A percentile compares a stretch with the other conserved stretches of the same genome.
phyloP scores from a whole-genome alignment of 2,888 invertebrate species.

The Anticlea derivata region DNA sequence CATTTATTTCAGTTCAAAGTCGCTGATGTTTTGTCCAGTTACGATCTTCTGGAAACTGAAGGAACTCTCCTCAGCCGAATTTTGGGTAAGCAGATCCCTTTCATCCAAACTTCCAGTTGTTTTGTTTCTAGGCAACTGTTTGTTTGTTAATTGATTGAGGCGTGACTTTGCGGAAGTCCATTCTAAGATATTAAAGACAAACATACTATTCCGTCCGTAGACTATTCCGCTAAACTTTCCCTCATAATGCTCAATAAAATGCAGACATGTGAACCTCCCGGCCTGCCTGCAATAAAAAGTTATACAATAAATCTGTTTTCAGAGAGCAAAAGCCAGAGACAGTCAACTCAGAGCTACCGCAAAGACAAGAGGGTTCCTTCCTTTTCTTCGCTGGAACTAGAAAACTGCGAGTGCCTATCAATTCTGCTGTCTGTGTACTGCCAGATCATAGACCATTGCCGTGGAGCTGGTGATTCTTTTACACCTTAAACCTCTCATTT shows the following conservation, averaged over 20 bases:
- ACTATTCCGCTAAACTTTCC: too few relatives aligned
- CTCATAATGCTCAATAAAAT: too few relatives aligned
- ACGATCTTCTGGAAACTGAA: constrained; percentile 35
- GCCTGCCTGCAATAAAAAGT: too few relatives aligned
- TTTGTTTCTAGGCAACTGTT: too few relatives aligned
- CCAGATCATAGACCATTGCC: constrained; percentile 85
- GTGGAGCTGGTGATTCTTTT: constrained; percentile 75
- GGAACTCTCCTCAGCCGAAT: constrained; percentile 32
- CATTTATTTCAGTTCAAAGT: constrained; percentile 22
- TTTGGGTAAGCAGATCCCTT: constrained; percentile 26
- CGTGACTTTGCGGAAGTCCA: too few relatives aligned
- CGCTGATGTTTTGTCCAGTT: constrained; percentile 30
- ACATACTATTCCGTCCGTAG: too few relatives aligned
- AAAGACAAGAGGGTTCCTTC: constrained; percentile 55
- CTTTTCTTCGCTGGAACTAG: constrained; percentile 80
- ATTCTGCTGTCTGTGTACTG: constrained; percentile 83
- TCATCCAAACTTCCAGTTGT: too few relatives aligned
- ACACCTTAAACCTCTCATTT: too few relatives aligned
- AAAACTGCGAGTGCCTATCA: constrained; percentile 82
- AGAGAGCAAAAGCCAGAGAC: constrained; percentile 30
- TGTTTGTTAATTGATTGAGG: too few relatives aligned
- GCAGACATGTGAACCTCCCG: too few relatives aligned
- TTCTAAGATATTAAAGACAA: too few relatives aligned
- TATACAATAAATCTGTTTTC: constrained; percentile 7
- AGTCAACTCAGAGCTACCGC: constrained; percentile 28